Evolutionary conservation across 2,888 invertebrate species (phyloP).

Genomic region (Notodonta ziczac): DNA sequence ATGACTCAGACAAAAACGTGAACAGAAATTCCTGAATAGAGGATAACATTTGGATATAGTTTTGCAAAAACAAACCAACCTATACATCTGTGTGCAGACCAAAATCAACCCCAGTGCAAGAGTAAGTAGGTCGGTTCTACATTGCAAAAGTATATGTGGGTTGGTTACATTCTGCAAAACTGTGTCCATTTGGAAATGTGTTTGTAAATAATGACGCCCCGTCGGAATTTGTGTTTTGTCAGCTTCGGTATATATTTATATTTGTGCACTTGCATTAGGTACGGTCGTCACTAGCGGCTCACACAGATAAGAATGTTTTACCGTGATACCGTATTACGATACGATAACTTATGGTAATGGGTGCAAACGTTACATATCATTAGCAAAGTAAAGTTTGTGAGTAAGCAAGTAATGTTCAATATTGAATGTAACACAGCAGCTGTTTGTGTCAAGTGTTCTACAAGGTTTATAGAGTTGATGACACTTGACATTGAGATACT

Average conservation of each 20-base stretch:
- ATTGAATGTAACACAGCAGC: slow-evolving; percentile 3
- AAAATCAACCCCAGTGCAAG: too few relatives aligned
- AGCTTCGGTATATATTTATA: neutral
- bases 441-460: slow-evolving; percentile 9
- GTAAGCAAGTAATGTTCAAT: neutral
- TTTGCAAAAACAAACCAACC: too few relatives aligned
- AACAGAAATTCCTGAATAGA: slow-evolving; percentile 36
- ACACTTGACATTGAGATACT: too few relatives aligned
- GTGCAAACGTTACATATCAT: slow-evolving; percentile 1
- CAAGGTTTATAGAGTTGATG: neutral
- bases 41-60: neutral
- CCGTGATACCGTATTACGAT: neutral
- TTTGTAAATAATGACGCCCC: slow-evolving; percentile 27
- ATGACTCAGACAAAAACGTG: slow-evolving; percentile 40
- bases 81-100: too few relatives aligned
- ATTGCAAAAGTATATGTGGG: too few relatives aligned
- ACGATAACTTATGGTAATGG: neutral
- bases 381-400: neutral
- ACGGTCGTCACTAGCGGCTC: neutral
- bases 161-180: too few relatives aligned
- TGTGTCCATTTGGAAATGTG: slow-evolving; percentile 17
- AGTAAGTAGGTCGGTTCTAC: too few relatives aligned
- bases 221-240: slow-evolving; percentile 25
- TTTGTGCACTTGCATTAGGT: neutral
- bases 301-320: neutral